phyloP scores from a whole-genome alignment of 1,140 invertebrate species.

The Drosophila sucinea region DNA sequence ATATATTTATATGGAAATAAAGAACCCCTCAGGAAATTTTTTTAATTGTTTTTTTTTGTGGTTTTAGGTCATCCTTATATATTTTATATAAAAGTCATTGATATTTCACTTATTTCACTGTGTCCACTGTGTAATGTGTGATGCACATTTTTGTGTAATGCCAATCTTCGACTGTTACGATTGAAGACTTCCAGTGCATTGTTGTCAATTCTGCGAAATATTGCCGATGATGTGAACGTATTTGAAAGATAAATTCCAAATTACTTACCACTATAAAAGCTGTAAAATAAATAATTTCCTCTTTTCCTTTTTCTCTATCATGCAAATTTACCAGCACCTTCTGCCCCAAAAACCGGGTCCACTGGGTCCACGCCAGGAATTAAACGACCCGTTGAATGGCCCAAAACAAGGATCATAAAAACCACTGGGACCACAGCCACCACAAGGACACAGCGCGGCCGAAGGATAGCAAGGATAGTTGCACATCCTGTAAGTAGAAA shows the following conservation, averaged over 20 bases:
- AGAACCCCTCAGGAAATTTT: too few species aligned
- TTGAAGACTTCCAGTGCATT: neutral
- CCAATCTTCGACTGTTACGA: constrained; percentile 1
- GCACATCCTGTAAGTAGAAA: constrained; percentile 27
- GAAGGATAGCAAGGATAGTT: constrained; percentile 41
- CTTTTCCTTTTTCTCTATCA: neutral
- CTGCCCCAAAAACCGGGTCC: constrained; percentile 44
- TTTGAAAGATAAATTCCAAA: neutral
- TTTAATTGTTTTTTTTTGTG: too few species aligned
- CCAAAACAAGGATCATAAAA: constrained; percentile 55
- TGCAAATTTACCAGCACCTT: constrained; percentile 28
- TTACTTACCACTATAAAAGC: neutral
- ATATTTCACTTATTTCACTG: too few species aligned
- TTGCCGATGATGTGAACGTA: neutral
- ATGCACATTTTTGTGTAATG: neutral
- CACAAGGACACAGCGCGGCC: constrained; percentile 38
- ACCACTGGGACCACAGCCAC: constrained; percentile 44
- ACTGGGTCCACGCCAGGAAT: constrained; percentile 43
- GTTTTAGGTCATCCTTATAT: too few species aligned
- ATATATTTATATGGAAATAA: too few species aligned
- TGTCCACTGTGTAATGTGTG: too few species aligned
- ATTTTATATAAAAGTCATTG: too few species aligned
- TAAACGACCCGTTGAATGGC: constrained; percentile 43
- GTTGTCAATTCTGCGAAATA: neutral
- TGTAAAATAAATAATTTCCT: neutral